Percentiles rank a stretch among this genome's conserved stretches.
Evolutionary conservation across 1,140 invertebrate species (phyloP).

Genomic region (Agrypnia vestita): DNA sequence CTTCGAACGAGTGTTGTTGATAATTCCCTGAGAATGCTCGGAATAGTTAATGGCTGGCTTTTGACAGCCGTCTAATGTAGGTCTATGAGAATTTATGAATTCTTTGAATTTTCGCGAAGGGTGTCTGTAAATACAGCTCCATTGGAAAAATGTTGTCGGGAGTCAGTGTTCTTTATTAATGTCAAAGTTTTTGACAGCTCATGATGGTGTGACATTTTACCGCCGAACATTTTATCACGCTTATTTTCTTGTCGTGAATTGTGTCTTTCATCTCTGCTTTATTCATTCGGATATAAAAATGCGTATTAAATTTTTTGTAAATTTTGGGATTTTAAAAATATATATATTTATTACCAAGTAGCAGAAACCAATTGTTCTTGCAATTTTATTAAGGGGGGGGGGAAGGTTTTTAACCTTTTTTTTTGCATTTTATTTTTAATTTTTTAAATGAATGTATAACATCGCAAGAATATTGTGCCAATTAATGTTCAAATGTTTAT

Average conservation of each 20-base stretch:
- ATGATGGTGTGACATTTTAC: slow-evolving; percentile 47
- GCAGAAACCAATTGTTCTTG: too few relatives aligned
- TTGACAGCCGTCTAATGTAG: slow-evolving; percentile 41
- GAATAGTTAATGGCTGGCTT: slow-evolving; percentile 51
- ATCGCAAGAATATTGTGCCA: too few relatives aligned
- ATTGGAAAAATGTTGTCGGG: slow-evolving; percentile 26
- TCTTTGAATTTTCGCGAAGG: slow-evolving; percentile 29
- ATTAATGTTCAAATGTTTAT: too few relatives aligned
- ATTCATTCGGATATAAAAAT: background rate
- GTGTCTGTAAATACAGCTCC: slow-evolving; percentile 9
- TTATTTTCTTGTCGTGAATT: slow-evolving; percentile 26
- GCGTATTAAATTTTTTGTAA: too few relatives aligned
- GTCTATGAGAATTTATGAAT: slow-evolving; percentile 32
- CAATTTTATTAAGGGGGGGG: too few relatives aligned
- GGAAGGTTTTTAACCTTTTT: too few relatives aligned
- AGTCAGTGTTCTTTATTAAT: slow-evolving; percentile 44
- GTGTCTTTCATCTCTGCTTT: background rate
- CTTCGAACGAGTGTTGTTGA: slow-evolving; percentile 55
- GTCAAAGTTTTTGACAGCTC: slow-evolving; percentile 42
- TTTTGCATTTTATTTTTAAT: too few relatives aligned
- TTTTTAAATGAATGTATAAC: too few relatives aligned
- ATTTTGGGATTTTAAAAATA: too few relatives aligned
- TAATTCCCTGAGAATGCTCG: slow-evolving; percentile 48
- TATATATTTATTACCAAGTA: too few relatives aligned
- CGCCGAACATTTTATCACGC: slow-evolving; percentile 34